These are phyloP conservation scores for Morone saxatilis DNA, from an alignment of 2,113 vertebrate genomes.

Conservation along the genomic window DNA sequence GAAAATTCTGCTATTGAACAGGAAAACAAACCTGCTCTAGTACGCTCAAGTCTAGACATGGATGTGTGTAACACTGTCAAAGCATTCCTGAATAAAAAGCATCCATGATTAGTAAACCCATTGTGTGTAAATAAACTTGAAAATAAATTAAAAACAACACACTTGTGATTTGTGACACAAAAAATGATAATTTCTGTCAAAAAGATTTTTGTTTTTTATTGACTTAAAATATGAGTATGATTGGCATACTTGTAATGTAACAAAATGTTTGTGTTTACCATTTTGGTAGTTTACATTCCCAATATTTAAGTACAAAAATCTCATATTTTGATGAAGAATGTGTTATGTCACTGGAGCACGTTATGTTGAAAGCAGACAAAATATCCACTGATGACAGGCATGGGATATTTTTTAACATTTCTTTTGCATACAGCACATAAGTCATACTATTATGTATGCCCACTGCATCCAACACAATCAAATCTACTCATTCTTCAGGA, in stretches of 20 bases:
- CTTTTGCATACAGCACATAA: constrained; percentile 49
- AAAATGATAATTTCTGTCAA: constrained; percentile 29
- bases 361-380: constrained; percentile 57
- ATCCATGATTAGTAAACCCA: background rate
- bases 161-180: constrained; percentile 17
- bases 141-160: constrained; percentile 3
- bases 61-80: background rate
- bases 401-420: constrained; percentile 32
- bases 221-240: constrained; percentile 76
- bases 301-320: constrained; percentile 62
- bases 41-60: background rate
- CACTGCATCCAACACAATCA: constrained; percentile 12
- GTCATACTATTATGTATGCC: constrained; percentile 5
- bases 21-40: background rate
- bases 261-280: constrained; percentile 68
- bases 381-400: constrained; percentile 34
- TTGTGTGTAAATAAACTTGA: background rate
- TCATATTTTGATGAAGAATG: constrained; percentile 53
- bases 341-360: constrained; percentile 53
- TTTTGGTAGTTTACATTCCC: constrained; percentile 70
- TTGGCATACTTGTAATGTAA: constrained; percentile 75
- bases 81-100: background rate
- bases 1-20: too few species aligned
- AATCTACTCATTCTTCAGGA: constrained; percentile 24
- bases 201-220: constrained; percentile 71